Evolutionary conservation across 2,113 vertebrate genomes (phyloP).

Genomic region (Genyomyrus donnyi): DNA sequence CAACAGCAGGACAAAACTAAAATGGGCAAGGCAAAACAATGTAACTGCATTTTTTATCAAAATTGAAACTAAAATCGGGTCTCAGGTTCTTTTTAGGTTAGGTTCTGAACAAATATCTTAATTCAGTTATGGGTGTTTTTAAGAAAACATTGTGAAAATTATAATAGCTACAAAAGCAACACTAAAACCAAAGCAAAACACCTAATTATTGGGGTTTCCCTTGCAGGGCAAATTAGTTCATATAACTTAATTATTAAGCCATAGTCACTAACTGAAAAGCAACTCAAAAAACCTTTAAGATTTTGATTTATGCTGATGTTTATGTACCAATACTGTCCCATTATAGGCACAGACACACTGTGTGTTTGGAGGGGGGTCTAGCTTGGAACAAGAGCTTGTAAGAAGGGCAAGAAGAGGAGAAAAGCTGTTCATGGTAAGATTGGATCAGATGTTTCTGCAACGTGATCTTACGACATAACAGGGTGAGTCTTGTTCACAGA

Average conservation of each 20-base stretch:
- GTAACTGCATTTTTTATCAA: not conserved
- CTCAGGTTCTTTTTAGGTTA: not conserved
- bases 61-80: not conserved
- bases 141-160: not conserved
- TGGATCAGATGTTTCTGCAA: not conserved
- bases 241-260: not conserved
- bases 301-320: not conserved
- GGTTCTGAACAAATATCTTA: not conserved
- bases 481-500: not conserved
- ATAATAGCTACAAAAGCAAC: not conserved
- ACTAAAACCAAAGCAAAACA: not conserved
- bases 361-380: not conserved
- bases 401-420: not conserved
- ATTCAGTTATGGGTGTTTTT: not conserved
- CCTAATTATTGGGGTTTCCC: not conserved
- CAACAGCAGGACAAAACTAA: not conserved
- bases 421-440: not conserved
- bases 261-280: not conserved
- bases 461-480: not conserved
- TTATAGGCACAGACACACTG: not conserved
- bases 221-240: not conserved
- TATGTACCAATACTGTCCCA: not conserved
- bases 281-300: not conserved
- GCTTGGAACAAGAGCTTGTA: not conserved
- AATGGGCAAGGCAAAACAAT: not conserved